Evolutionary conservation across 2,797 vertebrate genomes (phyloP), one percentile per base, ranked within the genome.

Genomic region (Hybognathus amarus): DNA sequence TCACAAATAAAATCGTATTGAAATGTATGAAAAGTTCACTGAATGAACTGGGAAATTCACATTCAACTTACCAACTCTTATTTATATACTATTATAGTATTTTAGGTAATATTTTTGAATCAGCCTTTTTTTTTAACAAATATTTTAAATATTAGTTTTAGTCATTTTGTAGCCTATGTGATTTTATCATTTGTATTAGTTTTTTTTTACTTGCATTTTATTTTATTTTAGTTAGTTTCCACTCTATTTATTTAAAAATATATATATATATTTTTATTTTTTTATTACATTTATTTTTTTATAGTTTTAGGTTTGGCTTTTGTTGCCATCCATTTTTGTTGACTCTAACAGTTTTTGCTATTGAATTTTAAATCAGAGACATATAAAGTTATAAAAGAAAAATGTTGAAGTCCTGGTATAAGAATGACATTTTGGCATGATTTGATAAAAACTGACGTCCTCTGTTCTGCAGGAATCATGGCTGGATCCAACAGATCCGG

Each of bases 401-500:
- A 33, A 33, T 33, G 30, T 33, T 33, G 2, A 33, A 33, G 30
- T 33, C 2, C 30, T 33, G 30, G 30, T 33, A 33, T 33, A 33
- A 69, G 38, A 3, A 2, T 45, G 2, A 2, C 12, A n/a, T 45
- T 77, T 45, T 6, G 22, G 2, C 24, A 9, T 22, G 36, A 40
- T 54, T 22, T 30, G 2, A 27, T 40, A 38, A 68, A 38, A 38
- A 6, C 45, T 4, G 5, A 38, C 50, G 22, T n/a, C 7, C 17
- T 85, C 11, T 66, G 36, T 79, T 66, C 33, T 80, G 13, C 88
- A 99, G 97, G 97, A 63, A 99, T 99, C 89, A 99, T 99, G 97
- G 97, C 97, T 1, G 97, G 97, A 79, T 98, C 97, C 52, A 99
- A 99, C 93, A 94, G 97, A 64, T 99, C 97, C 0, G 97, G 97